A percentile compares a stretch with the other conserved stretches of the same genome.
These are phyloP conservation scores for Corythoichthys intestinalis DNA, from an alignment of 2,113 vertebrate genomes.

Conservation along the genomic window DNA sequence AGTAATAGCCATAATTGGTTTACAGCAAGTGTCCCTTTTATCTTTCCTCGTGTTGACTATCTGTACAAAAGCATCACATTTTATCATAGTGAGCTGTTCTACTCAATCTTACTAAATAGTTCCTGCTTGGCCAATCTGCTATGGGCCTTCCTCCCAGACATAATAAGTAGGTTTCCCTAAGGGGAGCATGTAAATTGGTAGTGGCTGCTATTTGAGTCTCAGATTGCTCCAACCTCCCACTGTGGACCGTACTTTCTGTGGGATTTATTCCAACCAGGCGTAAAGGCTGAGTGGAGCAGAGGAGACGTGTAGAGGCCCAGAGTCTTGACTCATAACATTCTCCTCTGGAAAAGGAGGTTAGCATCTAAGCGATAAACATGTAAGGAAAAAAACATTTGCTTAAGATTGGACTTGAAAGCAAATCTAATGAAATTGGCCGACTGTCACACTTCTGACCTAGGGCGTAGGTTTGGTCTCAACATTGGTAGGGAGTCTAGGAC, in stretches of 20 bases:
- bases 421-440: neutral
- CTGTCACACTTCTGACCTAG: neutral
- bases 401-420: neutral
- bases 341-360: neutral
- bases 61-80: constrained; percentile 5
- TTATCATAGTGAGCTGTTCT: constrained; percentile 11
- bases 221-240: constrained; percentile 34
- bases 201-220: constrained; percentile 50
- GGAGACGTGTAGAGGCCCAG: constrained; percentile 3
- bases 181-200: constrained; percentile 38
- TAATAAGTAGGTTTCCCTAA: constrained; percentile 60
- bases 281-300: constrained; percentile 1
- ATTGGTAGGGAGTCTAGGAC: no score
- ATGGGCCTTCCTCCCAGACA: constrained; percentile 32
- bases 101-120: constrained; percentile 5
- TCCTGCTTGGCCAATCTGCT: constrained; percentile 13
- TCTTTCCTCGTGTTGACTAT: neutral
- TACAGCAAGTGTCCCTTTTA: neutral
- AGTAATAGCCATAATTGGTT: neutral
- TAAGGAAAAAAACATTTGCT: neutral
- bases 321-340: neutral
- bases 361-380: neutral
- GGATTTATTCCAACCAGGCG: constrained; percentile 14
- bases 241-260: constrained; percentile 30
- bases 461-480: no score